Conservation (phyloP, 2,888 invertebrate genomes). For the Gastracanthus pulcherrimus region DNA sequence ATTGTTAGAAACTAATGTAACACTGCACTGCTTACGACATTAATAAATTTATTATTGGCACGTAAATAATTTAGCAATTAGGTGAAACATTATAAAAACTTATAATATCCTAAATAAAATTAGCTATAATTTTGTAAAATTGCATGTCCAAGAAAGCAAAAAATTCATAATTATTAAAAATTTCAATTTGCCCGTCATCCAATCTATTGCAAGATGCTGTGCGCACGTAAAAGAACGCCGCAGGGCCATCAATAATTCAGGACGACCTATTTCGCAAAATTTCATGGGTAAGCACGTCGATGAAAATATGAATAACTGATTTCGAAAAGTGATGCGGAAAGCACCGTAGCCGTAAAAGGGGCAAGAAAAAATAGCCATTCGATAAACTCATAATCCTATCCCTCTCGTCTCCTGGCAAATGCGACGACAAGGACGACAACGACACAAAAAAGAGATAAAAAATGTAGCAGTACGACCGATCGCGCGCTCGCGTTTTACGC, state of each 20-base stretch:
- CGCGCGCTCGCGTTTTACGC: neutral
- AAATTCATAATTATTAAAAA: too few relatives aligned
- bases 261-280: slow-evolving; percentile 20
- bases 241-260: slow-evolving; percentile 7
- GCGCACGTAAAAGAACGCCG: neutral
- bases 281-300: slow-evolving; percentile 8
- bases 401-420: neutral
- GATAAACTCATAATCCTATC: slow-evolving; percentile 44
- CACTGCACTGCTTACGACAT: too few relatives aligned
- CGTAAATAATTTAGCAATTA: too few relatives aligned
- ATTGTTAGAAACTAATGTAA: too few relatives aligned
- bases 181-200: too few relatives aligned
- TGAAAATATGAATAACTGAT: slow-evolving; percentile 46
- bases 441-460: slow-evolving; percentile 4
- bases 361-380: slow-evolving; percentile 21
- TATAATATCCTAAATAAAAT: too few relatives aligned
- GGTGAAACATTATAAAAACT: too few relatives aligned
- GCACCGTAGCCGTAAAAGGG: slow-evolving; percentile 17
- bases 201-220: too few relatives aligned
- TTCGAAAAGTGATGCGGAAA: slow-evolving; percentile 16
- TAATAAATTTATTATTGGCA: too few relatives aligned
- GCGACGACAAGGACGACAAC: neutral
- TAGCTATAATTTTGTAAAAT: too few relatives aligned
- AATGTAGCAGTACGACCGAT: neutral
- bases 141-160: too few relatives aligned